phyloP scores from a whole-genome alignment of 2,113 vertebrate species.

The Gila orcuttii region DNA sequence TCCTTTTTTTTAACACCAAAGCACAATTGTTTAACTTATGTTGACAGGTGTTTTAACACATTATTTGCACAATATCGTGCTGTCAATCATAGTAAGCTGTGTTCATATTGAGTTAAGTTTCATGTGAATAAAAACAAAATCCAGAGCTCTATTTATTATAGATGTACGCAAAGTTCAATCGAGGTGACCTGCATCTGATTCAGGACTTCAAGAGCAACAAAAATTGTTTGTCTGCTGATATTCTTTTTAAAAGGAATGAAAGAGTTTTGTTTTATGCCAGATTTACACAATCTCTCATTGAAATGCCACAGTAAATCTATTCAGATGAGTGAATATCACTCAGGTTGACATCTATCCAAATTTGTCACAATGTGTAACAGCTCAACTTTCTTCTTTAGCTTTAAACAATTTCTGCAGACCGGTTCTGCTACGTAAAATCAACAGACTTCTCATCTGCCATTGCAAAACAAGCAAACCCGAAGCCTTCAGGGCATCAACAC shows the following conservation, averaged over 20 bases:
- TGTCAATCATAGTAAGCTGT: neutral
- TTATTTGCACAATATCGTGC: neutral
- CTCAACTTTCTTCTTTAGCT: neutral
- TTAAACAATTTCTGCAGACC: neutral
- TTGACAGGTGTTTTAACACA: neutral
- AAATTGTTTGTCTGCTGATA: no score
- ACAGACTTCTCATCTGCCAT: neutral
- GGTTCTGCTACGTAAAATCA: neutral
- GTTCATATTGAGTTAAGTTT: neutral
- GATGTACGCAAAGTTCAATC: neutral
- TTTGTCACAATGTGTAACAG: neutral
- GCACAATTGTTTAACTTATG: neutral
- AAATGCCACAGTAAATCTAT: neutral
- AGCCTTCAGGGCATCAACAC: neutral
- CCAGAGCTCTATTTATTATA: neutral
- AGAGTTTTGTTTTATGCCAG: neutral
- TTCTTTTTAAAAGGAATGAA: neutral
- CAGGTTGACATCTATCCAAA: neutral
- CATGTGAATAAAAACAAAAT: neutral
- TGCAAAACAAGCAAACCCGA: neutral
- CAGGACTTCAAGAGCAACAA: neutral
- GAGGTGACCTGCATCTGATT: neutral
- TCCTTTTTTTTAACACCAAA: neutral
- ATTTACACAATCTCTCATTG: neutral
- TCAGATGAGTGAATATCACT: neutral